Evolutionary conservation across 2,888 invertebrate species (phyloP).

Genomic region (Camptogramma bilineatum): DNA sequence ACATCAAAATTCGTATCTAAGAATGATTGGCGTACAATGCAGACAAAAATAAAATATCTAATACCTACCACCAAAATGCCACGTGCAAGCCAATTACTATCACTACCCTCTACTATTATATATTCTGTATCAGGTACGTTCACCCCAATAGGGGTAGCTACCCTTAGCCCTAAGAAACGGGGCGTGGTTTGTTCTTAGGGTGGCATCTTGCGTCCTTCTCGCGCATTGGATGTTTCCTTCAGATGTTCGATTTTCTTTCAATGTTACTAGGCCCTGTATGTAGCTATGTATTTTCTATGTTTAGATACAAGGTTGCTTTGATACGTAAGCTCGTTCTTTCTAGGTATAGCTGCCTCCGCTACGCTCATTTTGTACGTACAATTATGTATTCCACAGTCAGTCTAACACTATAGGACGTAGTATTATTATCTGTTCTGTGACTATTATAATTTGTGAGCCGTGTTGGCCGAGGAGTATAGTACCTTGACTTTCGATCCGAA

Average conservation of each 20-base stretch:
- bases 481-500: no score
- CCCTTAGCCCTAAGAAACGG: slow-evolving; percentile 66
- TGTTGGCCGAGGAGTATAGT: no score
- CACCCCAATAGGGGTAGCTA: slow-evolving; percentile 57
- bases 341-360: background rate
- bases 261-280: slow-evolving; percentile 20
- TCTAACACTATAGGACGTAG: no score
- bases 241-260: slow-evolving; percentile 44
- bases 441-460: no score
- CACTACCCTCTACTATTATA: background rate
- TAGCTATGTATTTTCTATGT: slow-evolving; percentile 2
- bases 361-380: no score
- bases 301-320: slow-evolving; percentile 5
- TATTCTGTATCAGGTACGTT: slow-evolving; percentile 49
- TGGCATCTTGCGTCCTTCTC: slow-evolving; percentile 62
- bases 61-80: slow-evolving; percentile 44
- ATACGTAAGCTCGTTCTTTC: background rate
- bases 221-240: slow-evolving; percentile 41
- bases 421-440: no score
- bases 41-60: slow-evolving; percentile 26
- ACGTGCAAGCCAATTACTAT: slow-evolving; percentile 66
- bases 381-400: no score
- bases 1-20: background rate
- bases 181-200: slow-evolving; percentile 65
- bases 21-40: slow-evolving; percentile 2